phyloP scores from a whole-genome alignment of 2,888 invertebrate species.

The Drosophila sordidapex region DNA sequence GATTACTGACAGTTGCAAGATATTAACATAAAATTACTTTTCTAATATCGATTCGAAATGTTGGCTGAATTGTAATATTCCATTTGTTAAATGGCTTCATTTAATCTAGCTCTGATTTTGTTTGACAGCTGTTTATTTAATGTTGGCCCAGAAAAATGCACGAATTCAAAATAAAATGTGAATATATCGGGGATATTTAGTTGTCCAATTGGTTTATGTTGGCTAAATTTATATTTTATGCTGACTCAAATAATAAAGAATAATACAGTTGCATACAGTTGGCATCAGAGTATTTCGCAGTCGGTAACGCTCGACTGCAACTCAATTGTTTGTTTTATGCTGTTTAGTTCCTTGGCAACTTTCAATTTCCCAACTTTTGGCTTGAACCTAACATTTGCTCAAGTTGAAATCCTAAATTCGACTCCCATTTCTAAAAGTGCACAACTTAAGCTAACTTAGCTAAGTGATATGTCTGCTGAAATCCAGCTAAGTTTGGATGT shows the following conservation, averaged over 20 bases:
- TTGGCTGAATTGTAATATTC: background rate
- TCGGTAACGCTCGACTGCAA: too few species aligned
- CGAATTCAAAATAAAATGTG: background rate
- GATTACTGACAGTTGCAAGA: background rate
- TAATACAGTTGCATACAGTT: too few species aligned
- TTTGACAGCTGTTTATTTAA: background rate
- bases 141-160: background rate
- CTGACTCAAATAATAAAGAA: background rate
- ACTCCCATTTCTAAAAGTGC: background rate
- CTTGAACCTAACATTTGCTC: background rate
- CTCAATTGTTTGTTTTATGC: background rate
- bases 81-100: background rate
- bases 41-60: background rate
- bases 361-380: background rate
- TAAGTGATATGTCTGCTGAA: conserved; percentile 14
- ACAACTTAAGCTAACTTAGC: conserved; percentile 4
- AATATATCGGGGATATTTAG: background rate
- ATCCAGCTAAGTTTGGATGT: background rate
- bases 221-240: background rate
- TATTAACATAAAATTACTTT: background rate
- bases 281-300: too few species aligned
- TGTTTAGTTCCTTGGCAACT: background rate
- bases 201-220: background rate
- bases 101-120: background rate
- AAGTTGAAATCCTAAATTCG: background rate